A percentile compares a stretch with the other conserved stretches of the same genome.
phyloP scores from a whole-genome alignment of 2,797 vertebrate genomes.

The Leptodactylus fallax region DNA sequence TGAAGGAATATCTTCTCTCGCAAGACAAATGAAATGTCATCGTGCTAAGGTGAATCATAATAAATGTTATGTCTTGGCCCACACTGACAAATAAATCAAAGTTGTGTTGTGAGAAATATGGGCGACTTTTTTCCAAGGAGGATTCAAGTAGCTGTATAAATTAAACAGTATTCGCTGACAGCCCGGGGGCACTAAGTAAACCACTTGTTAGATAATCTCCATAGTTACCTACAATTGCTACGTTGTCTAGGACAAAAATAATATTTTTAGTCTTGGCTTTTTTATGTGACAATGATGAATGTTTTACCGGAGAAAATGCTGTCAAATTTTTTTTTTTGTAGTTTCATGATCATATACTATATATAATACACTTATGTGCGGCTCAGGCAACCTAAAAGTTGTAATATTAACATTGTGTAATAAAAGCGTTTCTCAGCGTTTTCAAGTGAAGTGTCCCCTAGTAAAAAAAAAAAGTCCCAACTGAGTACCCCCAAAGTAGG shows the following conservation, averaged over 20 bases:
- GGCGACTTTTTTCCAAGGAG: slow-evolving; percentile 75
- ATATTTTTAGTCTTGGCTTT: slow-evolving; percentile 70
- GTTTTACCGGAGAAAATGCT: slow-evolving; percentile 70
- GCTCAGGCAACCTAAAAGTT: neutral
- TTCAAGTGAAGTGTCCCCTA: too few species aligned
- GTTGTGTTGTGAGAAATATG: slow-evolving; percentile 81
- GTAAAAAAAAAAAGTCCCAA: too few species aligned
- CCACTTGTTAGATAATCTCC: slow-evolving; percentile 88
- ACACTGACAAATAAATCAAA: slow-evolving; percentile 83
- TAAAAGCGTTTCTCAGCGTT: too few species aligned
- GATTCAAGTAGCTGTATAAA: slow-evolving; percentile 86
- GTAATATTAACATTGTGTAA: neutral
- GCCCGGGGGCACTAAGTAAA: slow-evolving; percentile 82
- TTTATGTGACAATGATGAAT: slow-evolving; percentile 70
- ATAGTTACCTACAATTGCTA: slow-evolving; percentile 89
- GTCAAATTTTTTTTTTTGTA: slow-evolving; percentile 7
- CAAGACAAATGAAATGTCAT: slow-evolving; percentile 88
- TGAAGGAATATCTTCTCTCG: slow-evolving; percentile 81
- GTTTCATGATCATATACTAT: neutral
- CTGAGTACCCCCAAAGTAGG: too few species aligned
- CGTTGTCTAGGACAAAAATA: slow-evolving; percentile 81
- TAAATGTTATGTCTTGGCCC: slow-evolving; percentile 88
- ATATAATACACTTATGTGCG: neutral
- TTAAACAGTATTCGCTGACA: slow-evolving; percentile 86
- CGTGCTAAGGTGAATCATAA: slow-evolving; percentile 89